Evolutionary conservation across 2,888 invertebrate genomes (phyloP).

Genomic region (Craniophora ligustri): DNA sequence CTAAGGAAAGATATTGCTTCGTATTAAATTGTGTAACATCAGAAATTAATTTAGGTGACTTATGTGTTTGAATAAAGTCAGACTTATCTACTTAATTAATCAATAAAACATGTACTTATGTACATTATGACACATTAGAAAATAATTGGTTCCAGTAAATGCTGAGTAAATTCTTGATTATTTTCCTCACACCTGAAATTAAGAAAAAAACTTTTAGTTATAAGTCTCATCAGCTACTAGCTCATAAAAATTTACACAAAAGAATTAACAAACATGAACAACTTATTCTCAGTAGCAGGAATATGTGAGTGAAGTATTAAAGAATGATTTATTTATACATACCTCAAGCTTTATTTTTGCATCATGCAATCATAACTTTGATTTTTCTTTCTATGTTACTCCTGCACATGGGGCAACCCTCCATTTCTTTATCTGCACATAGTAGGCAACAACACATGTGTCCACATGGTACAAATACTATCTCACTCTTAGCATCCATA

Average conservation of each 20-base stretch:
- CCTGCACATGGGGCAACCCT: conserved; percentile 94
- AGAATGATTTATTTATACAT: not conserved
- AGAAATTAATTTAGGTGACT: not conserved
- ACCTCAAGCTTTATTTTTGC: conserved; percentile 32
- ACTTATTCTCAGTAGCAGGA: not conserved
- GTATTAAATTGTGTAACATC: not conserved
- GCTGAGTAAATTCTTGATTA: conserved; percentile 4
- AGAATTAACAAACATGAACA: not conserved
- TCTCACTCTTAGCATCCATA: conserved; percentile 91
- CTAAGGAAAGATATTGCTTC: not conserved
- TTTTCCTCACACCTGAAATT: conserved; percentile 17
- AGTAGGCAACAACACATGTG: conserved; percentile 94
- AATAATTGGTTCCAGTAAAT: conserved; percentile 7
- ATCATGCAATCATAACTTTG: conserved; percentile 89
- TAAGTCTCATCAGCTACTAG: too few relatives aligned
- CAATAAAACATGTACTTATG: too few relatives aligned
- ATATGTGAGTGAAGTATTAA: not conserved
- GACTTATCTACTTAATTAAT: not conserved
- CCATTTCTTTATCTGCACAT: conserved; percentile 90
- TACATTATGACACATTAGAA: not conserved
- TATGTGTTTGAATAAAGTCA: not conserved
- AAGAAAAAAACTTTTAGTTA: not conserved
- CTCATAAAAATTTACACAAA: too few relatives aligned
- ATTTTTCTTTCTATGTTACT: conserved; percentile 91
- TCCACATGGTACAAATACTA: conserved; percentile 96